Evolutionary conservation across 2,113 vertebrate genomes (phyloP).

Genomic region (Ornithorhynchus anatinus): DNA sequence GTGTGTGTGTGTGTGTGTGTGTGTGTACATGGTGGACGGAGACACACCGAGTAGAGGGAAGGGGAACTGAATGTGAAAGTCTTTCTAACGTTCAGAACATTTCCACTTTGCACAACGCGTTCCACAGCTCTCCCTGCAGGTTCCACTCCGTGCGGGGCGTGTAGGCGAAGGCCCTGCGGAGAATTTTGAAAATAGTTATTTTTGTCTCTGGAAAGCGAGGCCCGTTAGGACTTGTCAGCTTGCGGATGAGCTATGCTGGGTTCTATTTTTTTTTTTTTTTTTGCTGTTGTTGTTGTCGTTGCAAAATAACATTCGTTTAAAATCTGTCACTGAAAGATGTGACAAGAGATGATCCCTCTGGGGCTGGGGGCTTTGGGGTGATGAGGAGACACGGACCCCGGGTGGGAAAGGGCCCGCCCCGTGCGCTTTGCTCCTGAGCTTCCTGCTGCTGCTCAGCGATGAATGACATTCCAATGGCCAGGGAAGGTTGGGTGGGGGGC

Average conservation of each 20-base stretch:
- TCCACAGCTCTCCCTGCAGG: conserved; percentile 74
- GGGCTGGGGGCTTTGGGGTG: conserved; percentile 38
- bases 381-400: background rate
- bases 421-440: background rate
- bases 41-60: background rate
- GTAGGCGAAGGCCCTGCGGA: conserved; percentile 82
- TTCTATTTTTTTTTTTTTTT: too few species aligned
- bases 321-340: conserved; percentile 67
- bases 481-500: too few species aligned
- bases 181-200: conserved; percentile 86
- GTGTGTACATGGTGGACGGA: background rate
- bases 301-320: conserved; percentile 66
- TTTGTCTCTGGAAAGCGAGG: conserved; percentile 81
- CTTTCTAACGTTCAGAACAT: conserved; percentile 44
- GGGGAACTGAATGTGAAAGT: conserved; percentile 45
- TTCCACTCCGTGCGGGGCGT: conserved; percentile 76
- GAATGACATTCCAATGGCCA: too few species aligned
- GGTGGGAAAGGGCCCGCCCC: background rate
- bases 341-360: conserved; percentile 64
- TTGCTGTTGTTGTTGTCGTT: background rate
- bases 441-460: background rate
- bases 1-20: background rate
- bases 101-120: conserved; percentile 70
- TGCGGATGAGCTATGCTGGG: conserved; percentile 74
- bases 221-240: conserved; percentile 81